Evolutionary conservation across 1,140 invertebrate genomes (phyloP), one percentile per base, ranked within the genome.

Genomic region (Zaprionus gabonicus): DNA sequence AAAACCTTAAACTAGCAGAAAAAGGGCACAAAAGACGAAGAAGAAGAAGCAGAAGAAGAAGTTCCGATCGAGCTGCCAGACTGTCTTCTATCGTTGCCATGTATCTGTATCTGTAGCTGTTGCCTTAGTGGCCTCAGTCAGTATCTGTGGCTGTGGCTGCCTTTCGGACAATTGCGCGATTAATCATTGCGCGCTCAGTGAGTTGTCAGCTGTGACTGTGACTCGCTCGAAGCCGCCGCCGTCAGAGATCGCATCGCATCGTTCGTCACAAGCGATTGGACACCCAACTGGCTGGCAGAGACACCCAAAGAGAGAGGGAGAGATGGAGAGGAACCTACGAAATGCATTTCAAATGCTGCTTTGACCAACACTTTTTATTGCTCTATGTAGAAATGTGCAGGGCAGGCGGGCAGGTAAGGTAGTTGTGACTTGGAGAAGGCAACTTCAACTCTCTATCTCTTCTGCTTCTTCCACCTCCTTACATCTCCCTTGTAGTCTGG

Each of bases 191-290:
- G 81, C 85, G 85, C 76, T 90, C 85, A 90, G 85, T 90, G 85
- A 90, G 85, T 90, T 90, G 85, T 90, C 85, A 90, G 85, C 85
- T 90, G 76, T 81, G 85, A 84, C 78, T 90, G 75, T 71, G 73
- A 82, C 73, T 72, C 49, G 63, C 66, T 71, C 63, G 25, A 31
- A 44, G 77, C 73, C 77, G 72, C 80, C 84, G 72, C 38, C n/a
- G 38, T 75, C 63, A 72, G 66, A 88, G 84, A 88, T 88, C 84
- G 78, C 78, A 90, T 83, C 72, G 71, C 23, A 56, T 62, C 81
- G 85, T 86, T 82, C 85, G 85, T 90, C 85, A 90, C 85, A 90
- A 82, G 86, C 86, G 85, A 90, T 90, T 90, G 85, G 85, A 90
- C 85, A 90, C 73, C 81, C 84, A 76, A 72, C 49, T 25, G 20